Percentiles rank a stretch among this genome's conserved stretches.
Evolutionary conservation across 2,888 invertebrate species (phyloP).

Genomic region (Cosmopolites sordidus): DNA sequence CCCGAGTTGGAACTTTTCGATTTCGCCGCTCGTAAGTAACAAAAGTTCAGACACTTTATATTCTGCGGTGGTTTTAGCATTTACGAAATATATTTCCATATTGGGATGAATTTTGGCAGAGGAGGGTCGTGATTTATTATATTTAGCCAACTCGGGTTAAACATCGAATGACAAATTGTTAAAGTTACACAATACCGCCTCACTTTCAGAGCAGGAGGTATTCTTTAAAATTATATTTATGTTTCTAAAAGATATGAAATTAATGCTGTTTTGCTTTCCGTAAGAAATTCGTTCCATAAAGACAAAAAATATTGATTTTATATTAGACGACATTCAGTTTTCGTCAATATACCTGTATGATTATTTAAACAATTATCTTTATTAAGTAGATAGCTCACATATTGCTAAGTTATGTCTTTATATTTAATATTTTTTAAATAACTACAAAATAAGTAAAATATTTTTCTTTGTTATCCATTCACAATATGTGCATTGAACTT

Average conservation of each 20-base stretch:
- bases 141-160: conserved; percentile 17
- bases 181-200: conserved; percentile 18
- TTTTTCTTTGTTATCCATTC: too few relatives aligned
- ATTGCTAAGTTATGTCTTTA: too few relatives aligned
- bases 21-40: conserved; percentile 29
- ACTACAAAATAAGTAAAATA: too few relatives aligned
- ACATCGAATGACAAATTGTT: conserved; percentile 22
- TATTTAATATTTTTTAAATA: too few relatives aligned
- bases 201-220: conserved; percentile 12
- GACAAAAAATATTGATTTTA: too few relatives aligned
- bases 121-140: conserved; percentile 20
- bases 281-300: too few relatives aligned
- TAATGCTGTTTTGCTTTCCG: background rate
- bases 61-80: conserved; percentile 33
- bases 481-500: too few relatives aligned
- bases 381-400: too few relatives aligned
- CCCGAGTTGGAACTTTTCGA: conserved; percentile 28
- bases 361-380: too few relatives aligned
- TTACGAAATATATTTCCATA: conserved; percentile 34
- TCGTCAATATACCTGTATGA: too few relatives aligned
- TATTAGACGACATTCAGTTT: too few relatives aligned
- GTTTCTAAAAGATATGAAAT: conserved; percentile 1
- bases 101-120: conserved; percentile 18
- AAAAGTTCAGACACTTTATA: conserved; percentile 32
- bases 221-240: conserved; percentile 7